Conservation (phyloP, 2,888 invertebrate species). For the Synanthedon vespiformis region DNA sequence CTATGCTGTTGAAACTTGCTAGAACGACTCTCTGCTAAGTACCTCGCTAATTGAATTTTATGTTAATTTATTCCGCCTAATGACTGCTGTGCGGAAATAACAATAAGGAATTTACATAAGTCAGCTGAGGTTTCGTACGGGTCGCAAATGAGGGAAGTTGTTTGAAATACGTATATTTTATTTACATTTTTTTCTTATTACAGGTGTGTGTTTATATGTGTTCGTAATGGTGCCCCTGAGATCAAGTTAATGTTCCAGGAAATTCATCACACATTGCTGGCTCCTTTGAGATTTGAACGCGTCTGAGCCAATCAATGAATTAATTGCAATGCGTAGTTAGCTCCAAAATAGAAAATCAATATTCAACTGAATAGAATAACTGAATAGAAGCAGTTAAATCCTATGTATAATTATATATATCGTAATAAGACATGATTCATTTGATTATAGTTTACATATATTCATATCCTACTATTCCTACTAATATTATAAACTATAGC, state of each 20-base stretch:
- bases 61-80: constrained; percentile 37
- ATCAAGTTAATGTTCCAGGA: background rate
- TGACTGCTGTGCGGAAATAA: constrained; percentile 21
- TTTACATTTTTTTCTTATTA: too few species aligned
- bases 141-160: background rate
- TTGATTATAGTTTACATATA: too few species aligned
- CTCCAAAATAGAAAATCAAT: too few species aligned
- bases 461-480: too few species aligned
- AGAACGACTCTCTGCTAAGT: constrained; percentile 31
- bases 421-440: too few species aligned
- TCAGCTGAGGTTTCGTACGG: background rate
- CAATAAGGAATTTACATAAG: constrained; percentile 8
- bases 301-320: background rate
- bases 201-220: background rate
- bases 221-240: background rate
- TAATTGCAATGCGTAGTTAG: too few species aligned
- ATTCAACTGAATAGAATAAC: too few species aligned
- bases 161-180: background rate
- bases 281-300: background rate
- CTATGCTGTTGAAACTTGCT: constrained; percentile 17
- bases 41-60: constrained; percentile 33
- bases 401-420: too few species aligned
- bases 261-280: background rate
- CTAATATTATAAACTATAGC: too few species aligned
- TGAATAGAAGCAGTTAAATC: too few species aligned